phyloP scores from a whole-genome alignment of 2,797 vertebrate species.

The Spheniscus humboldti region DNA sequence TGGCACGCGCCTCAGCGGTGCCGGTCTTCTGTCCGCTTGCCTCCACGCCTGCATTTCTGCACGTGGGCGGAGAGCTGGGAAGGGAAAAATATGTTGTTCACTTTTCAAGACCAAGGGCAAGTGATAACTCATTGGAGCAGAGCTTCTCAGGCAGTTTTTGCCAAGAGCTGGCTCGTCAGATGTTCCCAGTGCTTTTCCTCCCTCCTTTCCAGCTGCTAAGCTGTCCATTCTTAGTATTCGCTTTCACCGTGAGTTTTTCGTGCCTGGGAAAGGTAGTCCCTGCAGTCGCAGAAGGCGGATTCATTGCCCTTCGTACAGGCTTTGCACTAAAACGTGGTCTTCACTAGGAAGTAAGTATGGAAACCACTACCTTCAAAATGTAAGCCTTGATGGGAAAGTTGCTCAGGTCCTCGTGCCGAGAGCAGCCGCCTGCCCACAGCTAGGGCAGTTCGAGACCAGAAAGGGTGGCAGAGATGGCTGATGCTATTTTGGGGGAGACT shows the following conservation, averaged over 20 bases:
- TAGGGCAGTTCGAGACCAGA: neutral
- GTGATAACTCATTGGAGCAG: rapidly evolving
- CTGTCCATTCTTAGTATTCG: rapidly evolving
- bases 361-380: neutral
- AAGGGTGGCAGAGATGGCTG: neutral
- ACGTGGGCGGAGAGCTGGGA: neutral
- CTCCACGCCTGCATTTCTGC: rapidly evolving
- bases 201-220: neutral
- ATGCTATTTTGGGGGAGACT: neutral
- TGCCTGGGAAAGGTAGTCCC: neutral
- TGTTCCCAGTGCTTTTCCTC: neutral
- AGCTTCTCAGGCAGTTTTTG: neutral
- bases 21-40: neutral
- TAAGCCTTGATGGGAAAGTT: neutral
- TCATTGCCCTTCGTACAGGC: rapidly evolving
- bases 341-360: neutral
- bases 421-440: rapidly evolving
- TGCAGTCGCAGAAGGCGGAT: rapidly evolving
- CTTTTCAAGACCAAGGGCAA: neutral
- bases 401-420: rapidly evolving
- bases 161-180: neutral
- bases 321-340: neutral
- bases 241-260: neutral
- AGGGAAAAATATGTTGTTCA: neutral
- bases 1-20: neutral